Conservation (phyloP, 2,113 vertebrate species). For the Psilopsiagon aymara region DNA sequence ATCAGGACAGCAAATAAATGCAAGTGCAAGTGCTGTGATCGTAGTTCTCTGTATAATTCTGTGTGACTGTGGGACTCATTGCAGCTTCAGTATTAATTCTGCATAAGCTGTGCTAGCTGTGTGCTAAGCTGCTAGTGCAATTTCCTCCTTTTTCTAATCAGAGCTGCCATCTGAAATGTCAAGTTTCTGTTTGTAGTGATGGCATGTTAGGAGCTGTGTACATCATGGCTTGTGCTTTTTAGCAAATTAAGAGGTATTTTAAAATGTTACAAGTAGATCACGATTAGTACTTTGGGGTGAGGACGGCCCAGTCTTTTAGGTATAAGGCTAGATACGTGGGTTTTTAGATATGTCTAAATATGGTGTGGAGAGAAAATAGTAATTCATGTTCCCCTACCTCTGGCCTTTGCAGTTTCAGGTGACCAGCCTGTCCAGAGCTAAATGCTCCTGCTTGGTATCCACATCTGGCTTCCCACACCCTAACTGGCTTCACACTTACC, state of each 20-base stretch:
- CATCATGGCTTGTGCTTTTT: neutral
- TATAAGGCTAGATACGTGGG: fast-evolving
- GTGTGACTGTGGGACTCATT: neutral
- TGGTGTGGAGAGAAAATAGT: neutral
- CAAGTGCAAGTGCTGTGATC: neutral
- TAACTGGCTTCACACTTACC: neutral
- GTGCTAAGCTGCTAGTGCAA: neutral
- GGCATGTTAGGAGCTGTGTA: neutral
- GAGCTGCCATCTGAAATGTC: neutral
- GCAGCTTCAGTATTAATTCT: neutral
- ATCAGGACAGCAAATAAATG: neutral
- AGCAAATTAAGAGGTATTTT: neutral
- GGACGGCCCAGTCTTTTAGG: neutral
- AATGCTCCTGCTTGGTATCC: neutral
- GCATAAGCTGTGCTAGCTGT: neutral
- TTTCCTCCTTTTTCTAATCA: neutral
- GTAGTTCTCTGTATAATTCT: neutral
- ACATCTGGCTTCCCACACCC: neutral
- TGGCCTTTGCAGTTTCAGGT: neutral
- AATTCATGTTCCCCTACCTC: neutral
- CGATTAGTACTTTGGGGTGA: neutral
- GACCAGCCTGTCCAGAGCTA: neutral
- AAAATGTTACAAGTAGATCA: neutral
- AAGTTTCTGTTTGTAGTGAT: neutral
- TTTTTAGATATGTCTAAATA: neutral